Percentiles rank a stretch among this genome's conserved stretches.
These are phyloP conservation scores for Aphelocoma coerulescens DNA, from an alignment of 2,113 vertebrate species.

Conservation along the genomic window DNA sequence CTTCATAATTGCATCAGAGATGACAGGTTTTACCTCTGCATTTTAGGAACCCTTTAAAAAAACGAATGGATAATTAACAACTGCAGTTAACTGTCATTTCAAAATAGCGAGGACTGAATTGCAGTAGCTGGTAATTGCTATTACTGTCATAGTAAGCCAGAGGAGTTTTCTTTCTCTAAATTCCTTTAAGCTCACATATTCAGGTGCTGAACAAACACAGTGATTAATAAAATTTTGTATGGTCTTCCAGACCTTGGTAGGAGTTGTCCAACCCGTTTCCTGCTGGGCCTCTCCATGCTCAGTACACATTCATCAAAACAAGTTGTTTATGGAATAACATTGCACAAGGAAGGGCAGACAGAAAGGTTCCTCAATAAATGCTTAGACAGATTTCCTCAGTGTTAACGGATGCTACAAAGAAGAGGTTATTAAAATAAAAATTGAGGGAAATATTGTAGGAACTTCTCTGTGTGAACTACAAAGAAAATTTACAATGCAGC, in stretches of 20 bases:
- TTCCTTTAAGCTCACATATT: not conserved
- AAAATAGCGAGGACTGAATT: not conserved
- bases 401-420: not conserved
- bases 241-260: not conserved
- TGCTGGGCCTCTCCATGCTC: not conserved
- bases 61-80: not conserved
- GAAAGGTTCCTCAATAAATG: not conserved
- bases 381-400: not conserved
- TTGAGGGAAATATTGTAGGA: accelerated
- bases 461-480: not conserved
- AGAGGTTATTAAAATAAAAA: not conserved
- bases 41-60: not conserved
- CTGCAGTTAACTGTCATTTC: not conserved
- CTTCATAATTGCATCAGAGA: not conserved
- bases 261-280: not conserved
- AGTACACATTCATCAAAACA: not conserved
- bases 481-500: not conserved
- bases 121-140: not conserved
- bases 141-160: not conserved
- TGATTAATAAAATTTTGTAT: not conserved
- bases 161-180: not conserved
- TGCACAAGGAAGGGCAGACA: not conserved
- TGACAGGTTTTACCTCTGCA: not conserved
- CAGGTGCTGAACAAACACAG: not conserved
- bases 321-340: not conserved